phyloP scores from a whole-genome alignment of 2,888 invertebrate species.

The Helicoverpa assulta region DNA sequence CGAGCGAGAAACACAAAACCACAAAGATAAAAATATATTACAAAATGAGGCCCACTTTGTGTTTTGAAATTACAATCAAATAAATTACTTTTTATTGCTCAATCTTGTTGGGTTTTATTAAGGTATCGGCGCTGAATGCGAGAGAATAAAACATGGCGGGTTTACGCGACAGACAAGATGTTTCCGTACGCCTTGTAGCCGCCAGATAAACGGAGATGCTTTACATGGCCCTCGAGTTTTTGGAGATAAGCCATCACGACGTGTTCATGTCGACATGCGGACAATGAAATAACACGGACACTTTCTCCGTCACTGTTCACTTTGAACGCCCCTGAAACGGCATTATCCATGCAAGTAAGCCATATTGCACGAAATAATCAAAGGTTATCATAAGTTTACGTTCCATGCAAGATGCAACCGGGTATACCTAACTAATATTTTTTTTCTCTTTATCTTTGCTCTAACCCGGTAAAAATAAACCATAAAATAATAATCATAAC shows the following conservation, averaged over 20 bases:
- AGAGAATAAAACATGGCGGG: conserved; percentile 88
- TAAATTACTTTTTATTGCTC: conserved; percentile 91
- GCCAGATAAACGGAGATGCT: conserved; percentile 80
- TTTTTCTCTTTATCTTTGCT: conserved; percentile 8
- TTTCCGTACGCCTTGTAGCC: conserved; percentile 75
- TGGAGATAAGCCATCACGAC: conserved; percentile 83
- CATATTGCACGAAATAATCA: conserved; percentile 28
- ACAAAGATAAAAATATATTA: conserved; percentile 89
- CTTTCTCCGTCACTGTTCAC: conserved; percentile 69
- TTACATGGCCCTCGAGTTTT: conserved; percentile 84
- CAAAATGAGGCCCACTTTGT: conserved; percentile 90
- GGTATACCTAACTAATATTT: conserved; percentile 30
- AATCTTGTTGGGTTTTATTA: conserved; percentile 90
- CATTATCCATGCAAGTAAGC: conserved; percentile 7
- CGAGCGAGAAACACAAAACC: conserved; percentile 87
- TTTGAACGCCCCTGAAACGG: conserved; percentile 41
- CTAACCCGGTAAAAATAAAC: conserved; percentile 40
- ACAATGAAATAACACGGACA: conserved; percentile 72
- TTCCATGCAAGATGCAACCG: conserved; percentile 14
- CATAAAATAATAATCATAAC: conserved; percentile 46
- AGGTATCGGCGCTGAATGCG: conserved; percentile 88
- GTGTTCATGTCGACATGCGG: conserved; percentile 79
- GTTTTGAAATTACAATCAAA: conserved; percentile 90
- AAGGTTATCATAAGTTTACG: conserved; percentile 4
- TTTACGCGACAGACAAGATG: conserved; percentile 86